Conservation (phyloP, 2,113 vertebrate genomes). For the zebrafish (Danio rerio) region DNA sequence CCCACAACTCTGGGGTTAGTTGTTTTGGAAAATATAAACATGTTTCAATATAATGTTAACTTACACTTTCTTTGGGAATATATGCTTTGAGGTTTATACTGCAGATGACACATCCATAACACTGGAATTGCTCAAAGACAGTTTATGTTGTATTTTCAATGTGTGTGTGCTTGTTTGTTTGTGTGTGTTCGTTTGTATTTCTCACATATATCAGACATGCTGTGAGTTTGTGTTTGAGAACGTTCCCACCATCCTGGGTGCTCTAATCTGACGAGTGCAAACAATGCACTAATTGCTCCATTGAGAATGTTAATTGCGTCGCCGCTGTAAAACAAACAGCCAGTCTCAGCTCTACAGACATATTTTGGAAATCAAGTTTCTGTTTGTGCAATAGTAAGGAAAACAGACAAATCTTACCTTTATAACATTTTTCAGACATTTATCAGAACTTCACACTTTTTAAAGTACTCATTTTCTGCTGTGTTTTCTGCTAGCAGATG, state of each 20-base stretch:
- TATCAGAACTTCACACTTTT: not conserved
- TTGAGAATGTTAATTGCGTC: constrained; percentile 71
- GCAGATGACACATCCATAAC: no score
- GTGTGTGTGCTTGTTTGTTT: not conserved
- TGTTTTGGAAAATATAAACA: no score
- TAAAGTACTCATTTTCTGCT: not conserved
- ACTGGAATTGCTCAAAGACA: no score
- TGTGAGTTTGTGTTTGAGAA: constrained; percentile 4
- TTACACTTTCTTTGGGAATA: no score
- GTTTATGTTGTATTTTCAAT: not conserved
- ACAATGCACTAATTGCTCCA: constrained; percentile 59
- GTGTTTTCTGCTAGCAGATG: not conserved
- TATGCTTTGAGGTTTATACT: no score
- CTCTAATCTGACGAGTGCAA: constrained; percentile 66
- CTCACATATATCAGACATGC: not conserved
- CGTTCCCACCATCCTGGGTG: constrained; percentile 71
- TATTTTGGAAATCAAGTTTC: not conserved
- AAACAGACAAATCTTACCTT: not conserved
- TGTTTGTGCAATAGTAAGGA: not conserved
- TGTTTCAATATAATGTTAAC: no score
- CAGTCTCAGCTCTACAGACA: not conserved
- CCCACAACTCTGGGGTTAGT: no score
- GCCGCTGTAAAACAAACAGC: constrained; percentile 69
- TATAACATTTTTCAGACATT: not conserved
- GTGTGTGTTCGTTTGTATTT: constrained; percentile 1